Evolutionary conservation across 2,888 invertebrate species (phyloP).

Genomic region (Entomobrya proxima): DNA sequence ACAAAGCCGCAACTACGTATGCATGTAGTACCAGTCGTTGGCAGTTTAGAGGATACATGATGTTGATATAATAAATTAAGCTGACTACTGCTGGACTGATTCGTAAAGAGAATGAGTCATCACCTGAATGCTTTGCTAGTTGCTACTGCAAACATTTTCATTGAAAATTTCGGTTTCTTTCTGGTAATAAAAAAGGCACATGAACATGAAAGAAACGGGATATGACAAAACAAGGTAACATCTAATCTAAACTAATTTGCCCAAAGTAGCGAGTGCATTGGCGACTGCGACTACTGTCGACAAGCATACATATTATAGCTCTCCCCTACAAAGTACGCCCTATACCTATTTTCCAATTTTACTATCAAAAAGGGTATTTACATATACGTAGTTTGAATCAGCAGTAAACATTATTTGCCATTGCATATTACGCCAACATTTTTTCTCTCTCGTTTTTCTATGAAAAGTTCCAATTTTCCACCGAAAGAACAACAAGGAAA

Average conservation of each 20-base stretch:
- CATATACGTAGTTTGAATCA: background rate
- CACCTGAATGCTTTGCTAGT: background rate
- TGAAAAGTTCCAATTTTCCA: constrained; percentile 7
- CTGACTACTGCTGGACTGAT: background rate
- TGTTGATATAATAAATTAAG: constrained; percentile 33
- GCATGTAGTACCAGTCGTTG: background rate
- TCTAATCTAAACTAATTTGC: constrained; percentile 56
- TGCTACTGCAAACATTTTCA: background rate
- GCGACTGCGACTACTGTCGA: constrained; percentile 11
- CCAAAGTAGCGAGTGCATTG: too few relatives aligned
- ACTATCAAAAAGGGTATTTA: constrained; percentile 3
- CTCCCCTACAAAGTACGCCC: too few relatives aligned
- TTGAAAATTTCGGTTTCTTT: background rate
- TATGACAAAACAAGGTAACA: constrained; percentile 3
- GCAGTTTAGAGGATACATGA: too few relatives aligned
- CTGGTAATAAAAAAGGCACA: background rate
- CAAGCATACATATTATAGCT: too few relatives aligned
- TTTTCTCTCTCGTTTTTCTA: background rate
- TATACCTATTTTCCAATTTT: background rate
- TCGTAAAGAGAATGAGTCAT: constrained; percentile 28
- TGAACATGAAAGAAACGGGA: background rate
- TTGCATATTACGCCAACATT: constrained; percentile 21
- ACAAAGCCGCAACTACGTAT: background rate
- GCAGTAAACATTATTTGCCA: background rate
- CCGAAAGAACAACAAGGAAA: constrained; percentile 13